phyloP scores from a whole-genome alignment of 2,797 vertebrate genomes.

The Lophura swinhoii region DNA sequence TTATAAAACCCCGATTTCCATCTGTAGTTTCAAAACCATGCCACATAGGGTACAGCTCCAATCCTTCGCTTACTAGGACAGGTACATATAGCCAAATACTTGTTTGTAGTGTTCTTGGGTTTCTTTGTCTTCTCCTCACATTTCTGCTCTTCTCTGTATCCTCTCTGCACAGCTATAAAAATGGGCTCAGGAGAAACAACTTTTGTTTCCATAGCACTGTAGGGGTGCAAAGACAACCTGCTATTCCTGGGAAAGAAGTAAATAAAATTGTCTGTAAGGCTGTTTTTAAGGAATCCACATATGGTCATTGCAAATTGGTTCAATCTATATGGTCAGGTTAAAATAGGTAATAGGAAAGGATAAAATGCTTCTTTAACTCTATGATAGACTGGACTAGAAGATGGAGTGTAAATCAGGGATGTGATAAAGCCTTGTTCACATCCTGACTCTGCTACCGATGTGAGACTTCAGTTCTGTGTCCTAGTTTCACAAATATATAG shows the following conservation, averaged over 20 bases:
- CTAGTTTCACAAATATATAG: background rate
- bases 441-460: background rate
- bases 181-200: background rate
- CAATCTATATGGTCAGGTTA: background rate
- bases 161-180: background rate
- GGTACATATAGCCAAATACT: background rate
- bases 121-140: background rate
- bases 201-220: background rate
- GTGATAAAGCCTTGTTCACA: background rate
- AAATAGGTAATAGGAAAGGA: background rate
- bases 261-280: background rate
- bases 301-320: background rate
- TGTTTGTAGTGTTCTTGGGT: background rate
- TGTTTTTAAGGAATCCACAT: background rate
- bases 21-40: background rate
- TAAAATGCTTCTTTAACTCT: background rate
- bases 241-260: background rate
- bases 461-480: background rate
- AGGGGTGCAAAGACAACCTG: background rate
- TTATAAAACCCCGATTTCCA: background rate
- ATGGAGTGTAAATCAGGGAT: background rate
- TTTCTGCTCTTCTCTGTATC: background rate
- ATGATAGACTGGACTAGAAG: background rate
- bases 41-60: background rate
- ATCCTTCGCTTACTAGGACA: background rate